These are phyloP conservation scores for Meteorus colon DNA, from an alignment of 2,888 invertebrate genomes.

Conservation along the genomic window DNA sequence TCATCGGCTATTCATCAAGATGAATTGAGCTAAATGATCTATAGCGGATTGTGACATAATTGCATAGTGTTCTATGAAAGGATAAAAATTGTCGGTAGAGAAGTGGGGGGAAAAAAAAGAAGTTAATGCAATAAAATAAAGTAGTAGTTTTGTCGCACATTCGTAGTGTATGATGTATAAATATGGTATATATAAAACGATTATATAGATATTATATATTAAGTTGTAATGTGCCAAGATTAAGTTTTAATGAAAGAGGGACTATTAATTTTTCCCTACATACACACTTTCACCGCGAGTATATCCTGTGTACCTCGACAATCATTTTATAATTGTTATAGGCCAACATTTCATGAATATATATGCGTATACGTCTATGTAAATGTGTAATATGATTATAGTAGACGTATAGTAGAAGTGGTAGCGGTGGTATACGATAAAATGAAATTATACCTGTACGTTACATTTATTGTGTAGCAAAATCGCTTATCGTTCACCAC, in stretches of 20 bases:
- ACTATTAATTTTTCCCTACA: not conserved
- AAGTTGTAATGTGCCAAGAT: not conserved
- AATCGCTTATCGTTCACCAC: slow-evolving; percentile 30
- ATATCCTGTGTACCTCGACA: not conserved
- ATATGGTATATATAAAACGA: not conserved
- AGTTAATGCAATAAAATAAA: no score
- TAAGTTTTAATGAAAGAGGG: not conserved
- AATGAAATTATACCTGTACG: slow-evolving; percentile 35
- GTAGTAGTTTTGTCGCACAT: no score
- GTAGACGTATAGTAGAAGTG: not conserved
- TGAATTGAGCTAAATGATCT: no score
- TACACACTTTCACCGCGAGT: not conserved
- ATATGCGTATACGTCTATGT: not conserved
- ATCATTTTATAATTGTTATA: slow-evolving; percentile 6
- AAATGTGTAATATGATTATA: not conserved
- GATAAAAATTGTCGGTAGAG: no score
- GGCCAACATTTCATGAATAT: slow-evolving; percentile 3
- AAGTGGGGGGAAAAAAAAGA: no score
- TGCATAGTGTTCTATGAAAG: no score
- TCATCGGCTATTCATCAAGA: no score
- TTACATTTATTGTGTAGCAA: slow-evolving; percentile 37
- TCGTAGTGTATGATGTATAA: no score
- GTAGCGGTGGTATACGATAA: slow-evolving; percentile 19
- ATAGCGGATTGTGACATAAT: no score
- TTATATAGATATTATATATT: not conserved